Evolutionary conservation across 23 tunicate genomes (phyloP).

Genomic region (Ascidia mentula): DNA sequence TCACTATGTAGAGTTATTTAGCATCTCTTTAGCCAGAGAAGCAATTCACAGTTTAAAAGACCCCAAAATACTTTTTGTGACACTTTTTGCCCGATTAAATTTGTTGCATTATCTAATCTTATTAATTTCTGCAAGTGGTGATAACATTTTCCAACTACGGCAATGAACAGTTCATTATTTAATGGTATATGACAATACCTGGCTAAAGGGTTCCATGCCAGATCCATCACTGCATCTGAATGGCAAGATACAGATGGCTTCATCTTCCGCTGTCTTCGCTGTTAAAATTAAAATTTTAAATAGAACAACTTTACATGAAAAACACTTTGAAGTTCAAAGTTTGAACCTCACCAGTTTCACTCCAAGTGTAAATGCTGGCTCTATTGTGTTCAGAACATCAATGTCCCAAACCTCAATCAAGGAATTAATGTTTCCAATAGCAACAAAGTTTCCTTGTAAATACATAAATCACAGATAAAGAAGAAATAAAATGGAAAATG

Average conservation of each 20-base stretch:
- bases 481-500: not conserved
- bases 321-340: not conserved
- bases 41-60: no score
- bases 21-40: no score
- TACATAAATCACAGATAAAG: not conserved
- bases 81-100: no score
- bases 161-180: no score
- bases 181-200: slow-evolving; percentile 14
- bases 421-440: slow-evolving; percentile 84
- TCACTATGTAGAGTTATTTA: no score
- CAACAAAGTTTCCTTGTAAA: slow-evolving; percentile 75
- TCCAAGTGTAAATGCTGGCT: slow-evolving; percentile 72
- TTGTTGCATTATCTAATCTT: no score
- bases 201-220: slow-evolving; percentile 49
- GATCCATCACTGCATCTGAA: slow-evolving; percentile 76
- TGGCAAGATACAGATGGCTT: slow-evolving; percentile 22
- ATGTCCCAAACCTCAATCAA: slow-evolving; percentile 80
- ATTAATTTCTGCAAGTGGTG: no score
- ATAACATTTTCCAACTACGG: no score
- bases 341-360: slow-evolving; percentile 22
- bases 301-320: not conserved
- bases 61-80: no score
- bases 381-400: slow-evolving; percentile 69
- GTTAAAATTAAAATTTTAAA: not conserved
- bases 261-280: not conserved